Evolutionary conservation across 1,140 invertebrate species (phyloP), one percentile per base, ranked within the genome.

Genomic region (Palaemon carinicauda): DNA sequence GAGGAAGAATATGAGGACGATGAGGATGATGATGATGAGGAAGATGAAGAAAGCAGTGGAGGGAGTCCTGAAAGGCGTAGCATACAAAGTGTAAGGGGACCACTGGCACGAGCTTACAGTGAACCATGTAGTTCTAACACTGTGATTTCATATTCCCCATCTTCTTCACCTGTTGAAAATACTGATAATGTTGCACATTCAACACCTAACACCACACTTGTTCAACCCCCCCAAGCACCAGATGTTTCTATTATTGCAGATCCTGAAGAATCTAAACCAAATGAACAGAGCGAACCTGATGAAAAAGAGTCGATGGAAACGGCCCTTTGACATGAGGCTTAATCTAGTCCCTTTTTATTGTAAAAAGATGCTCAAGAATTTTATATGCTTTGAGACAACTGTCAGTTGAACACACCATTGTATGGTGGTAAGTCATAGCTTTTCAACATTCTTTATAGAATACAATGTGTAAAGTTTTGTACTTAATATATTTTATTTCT

Each of bases 291-390:
- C 41, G 81, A 87, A 50, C 31, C 87, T 14, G 89, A 89, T 24
- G 89, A 89, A 56, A 88, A 89, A 33, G 89, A 89, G 54, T 88
- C 89, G 7, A 88, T 89, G 82, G 89, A 89, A 54, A 89, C 89
- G 19, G 86, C 89, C 51, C 89, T 89, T 82, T 89, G 88, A 89
- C 88, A 89, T 81, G 75, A 87, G 86, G 81, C 85, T 69, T 87
- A 89, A 82, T 89, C 88, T 89, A 89, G 88, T 89, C 88, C 73
- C 86, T 82, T 75, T 56, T 50, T 69, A 88, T 78, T 69, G 52
- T 86, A 53, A 73, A 73, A 74, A 80, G 29, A 41, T 85, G 84
- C 84, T 86, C 84, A 86, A 86, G 78, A 73, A 80, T 86, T 82
- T 82, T 82, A 82, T 82, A 82, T 69, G 41, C 56, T 82, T 53